Conservation (phyloP, 2,888 invertebrate species). For the Meloe dianella region DNA sequence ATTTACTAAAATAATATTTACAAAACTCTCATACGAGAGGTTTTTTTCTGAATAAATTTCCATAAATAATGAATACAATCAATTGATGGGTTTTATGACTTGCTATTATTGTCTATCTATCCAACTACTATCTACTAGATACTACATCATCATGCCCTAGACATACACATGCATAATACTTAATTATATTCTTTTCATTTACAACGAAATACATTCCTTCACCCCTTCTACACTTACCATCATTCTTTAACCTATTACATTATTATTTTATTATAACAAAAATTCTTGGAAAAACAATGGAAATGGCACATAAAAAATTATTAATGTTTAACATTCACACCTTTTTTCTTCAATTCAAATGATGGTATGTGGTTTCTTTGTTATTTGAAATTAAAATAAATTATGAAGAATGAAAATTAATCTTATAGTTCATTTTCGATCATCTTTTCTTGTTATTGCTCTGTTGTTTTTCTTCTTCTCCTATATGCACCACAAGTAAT, state of each 20-base stretch:
- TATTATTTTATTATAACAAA: not conserved
- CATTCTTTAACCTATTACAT: not conserved
- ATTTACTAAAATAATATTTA: not conserved
- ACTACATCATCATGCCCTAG: constrained; percentile 2
- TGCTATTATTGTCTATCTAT: not conserved
- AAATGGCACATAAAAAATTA: not conserved
- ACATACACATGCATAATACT: constrained; percentile 1
- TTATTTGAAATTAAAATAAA: too few relatives aligned
- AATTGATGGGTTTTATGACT: constrained; percentile 17
- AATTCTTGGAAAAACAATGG: constrained; percentile 11
- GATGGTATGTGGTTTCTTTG: too few relatives aligned
- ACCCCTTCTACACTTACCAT: not conserved
- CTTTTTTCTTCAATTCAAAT: too few relatives aligned
- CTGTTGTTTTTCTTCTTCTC: not conserved
- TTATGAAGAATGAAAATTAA: not conserved
- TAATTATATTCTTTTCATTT: constrained; percentile 2
- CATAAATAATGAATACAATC: constrained; percentile 19
- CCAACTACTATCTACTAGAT: too few relatives aligned
- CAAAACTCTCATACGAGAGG: constrained; percentile 8
- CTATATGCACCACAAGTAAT: not conserved
- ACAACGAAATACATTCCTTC: constrained; percentile 1
- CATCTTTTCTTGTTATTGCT: not conserved
- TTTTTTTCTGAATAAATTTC: constrained; percentile 24
- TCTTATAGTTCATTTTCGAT: not conserved
- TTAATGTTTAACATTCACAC: constrained; percentile 15